Percentiles rank a stretch among this genome's conserved stretches.
Conservation (phyloP, 2,113 vertebrate species). For the Microtus richardsoni region DNA sequence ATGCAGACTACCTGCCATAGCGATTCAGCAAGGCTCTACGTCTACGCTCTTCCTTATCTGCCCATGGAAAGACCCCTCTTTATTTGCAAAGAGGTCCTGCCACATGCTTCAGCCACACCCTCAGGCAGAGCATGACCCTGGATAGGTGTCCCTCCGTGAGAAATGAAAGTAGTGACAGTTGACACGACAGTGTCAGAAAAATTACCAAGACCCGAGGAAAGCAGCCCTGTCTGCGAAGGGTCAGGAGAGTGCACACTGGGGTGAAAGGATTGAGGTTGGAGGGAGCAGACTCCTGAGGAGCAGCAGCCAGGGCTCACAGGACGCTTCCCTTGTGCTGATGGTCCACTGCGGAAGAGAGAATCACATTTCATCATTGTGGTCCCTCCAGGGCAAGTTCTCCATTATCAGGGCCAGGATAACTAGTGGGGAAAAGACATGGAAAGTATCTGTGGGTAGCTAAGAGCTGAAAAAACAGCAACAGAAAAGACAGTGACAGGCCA, state of each 20-base stretch:
- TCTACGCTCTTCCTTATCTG: rapidly evolving
- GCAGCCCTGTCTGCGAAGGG: rapidly evolving
- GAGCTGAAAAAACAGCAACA: no score
- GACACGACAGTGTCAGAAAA: background rate
- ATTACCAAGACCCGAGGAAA: background rate
- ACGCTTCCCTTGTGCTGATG: rapidly evolving
- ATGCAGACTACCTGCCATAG: no score
- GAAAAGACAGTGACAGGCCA: background rate
- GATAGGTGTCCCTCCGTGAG: no score
- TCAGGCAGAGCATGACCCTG: rapidly evolving
- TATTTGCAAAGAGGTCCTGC: rapidly evolving
- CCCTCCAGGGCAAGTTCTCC: background rate
- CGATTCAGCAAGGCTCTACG: rapidly evolving
- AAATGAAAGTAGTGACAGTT: rapidly evolving
- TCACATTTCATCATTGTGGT: rapidly evolving
- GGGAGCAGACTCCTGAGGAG: background rate
- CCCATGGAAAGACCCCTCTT: rapidly evolving
- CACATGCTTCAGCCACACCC: rapidly evolving
- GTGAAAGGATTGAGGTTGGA: background rate
- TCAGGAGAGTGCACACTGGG: rapidly evolving
- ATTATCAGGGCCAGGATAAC: rapidly evolving
- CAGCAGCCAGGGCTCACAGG: rapidly evolving
- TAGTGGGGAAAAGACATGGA: rapidly evolving
- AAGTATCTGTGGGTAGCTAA: background rate
- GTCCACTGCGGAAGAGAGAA: background rate